Evolutionary conservation across 2,888 invertebrate species (phyloP).

Genomic region (Melolontha melolontha): DNA sequence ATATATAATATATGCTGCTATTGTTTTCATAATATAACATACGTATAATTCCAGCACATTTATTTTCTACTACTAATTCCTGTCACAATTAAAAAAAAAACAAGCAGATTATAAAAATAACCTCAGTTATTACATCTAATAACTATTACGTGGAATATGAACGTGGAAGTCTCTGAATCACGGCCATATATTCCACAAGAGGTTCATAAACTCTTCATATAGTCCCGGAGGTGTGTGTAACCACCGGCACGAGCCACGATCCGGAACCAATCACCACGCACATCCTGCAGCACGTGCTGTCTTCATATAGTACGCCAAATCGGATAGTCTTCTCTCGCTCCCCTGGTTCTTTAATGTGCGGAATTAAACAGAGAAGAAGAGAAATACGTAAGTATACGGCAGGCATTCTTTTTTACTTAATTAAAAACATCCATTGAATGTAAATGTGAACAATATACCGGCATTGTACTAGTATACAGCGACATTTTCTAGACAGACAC

Average conservation of each 20-base stretch:
- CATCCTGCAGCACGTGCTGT: conserved; percentile 65
- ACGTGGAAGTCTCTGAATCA: conserved; percentile 35
- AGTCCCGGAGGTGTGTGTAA: conserved; percentile 64
- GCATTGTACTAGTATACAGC: conserved; percentile 9
- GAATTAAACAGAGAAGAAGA: background rate
- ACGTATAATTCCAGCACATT: no score
- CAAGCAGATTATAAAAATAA: no score
- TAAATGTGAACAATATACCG: conserved; percentile 35
- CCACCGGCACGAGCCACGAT: conserved; percentile 64
- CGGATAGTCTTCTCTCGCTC: conserved; percentile 34
- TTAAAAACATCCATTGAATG: conserved; percentile 37
- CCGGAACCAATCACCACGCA: conserved; percentile 65
- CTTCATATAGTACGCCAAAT: conserved; percentile 44
- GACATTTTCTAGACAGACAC: conserved; percentile 10
- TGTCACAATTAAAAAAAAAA: no score
- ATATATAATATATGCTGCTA: no score
- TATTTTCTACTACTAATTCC: no score
- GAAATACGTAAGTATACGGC: conserved; percentile 4
- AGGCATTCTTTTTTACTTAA: conserved; percentile 30
- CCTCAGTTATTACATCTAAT: background rate
- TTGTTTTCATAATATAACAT: no score
- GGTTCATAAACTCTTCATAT: conserved; percentile 62
- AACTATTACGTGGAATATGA: conserved; percentile 28
- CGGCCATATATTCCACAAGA: conserved; percentile 51
- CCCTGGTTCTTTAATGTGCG: background rate